Conservation (phyloP, 2,888 invertebrate species). For the Erannis defoliaria region DNA sequence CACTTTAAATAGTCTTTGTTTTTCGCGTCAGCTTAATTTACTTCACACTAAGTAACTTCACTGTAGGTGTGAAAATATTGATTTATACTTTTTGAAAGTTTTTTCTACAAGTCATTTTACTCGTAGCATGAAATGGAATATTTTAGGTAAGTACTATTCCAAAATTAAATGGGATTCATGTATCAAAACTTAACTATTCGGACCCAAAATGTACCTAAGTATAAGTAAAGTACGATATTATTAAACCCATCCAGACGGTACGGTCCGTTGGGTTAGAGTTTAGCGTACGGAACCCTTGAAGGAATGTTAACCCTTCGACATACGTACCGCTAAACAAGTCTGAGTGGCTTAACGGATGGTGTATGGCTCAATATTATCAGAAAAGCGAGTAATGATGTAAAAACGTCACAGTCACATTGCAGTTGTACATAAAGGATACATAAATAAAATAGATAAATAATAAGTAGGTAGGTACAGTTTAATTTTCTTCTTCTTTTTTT, state of each 20-base stretch:
- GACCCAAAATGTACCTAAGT: constrained; percentile 27
- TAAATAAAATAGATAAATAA: no score
- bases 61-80: background rate
- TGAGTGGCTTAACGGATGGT: constrained; percentile 63
- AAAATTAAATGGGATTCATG: constrained; percentile 1
- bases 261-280: constrained; percentile 55
- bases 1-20: no score
- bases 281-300: constrained; percentile 59
- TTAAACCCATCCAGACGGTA: constrained; percentile 60
- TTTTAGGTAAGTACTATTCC: background rate
- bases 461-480: no score
- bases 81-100: background rate
- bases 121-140: background rate
- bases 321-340: constrained; percentile 69
- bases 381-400: constrained; percentile 36
- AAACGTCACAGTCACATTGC: background rate
- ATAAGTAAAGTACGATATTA: constrained; percentile 35
- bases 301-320: constrained; percentile 65
- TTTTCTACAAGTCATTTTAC: background rate
- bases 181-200: constrained; percentile 7
- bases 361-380: constrained; percentile 49
- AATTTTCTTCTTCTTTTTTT: no score
- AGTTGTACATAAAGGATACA: no score
- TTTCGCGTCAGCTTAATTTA: background rate
- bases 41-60: background rate